A percentile compares a stretch with the other conserved stretches of the same genome.
Conservation (phyloP, 2,888 invertebrate species). For the Polyploca ridens region DNA sequence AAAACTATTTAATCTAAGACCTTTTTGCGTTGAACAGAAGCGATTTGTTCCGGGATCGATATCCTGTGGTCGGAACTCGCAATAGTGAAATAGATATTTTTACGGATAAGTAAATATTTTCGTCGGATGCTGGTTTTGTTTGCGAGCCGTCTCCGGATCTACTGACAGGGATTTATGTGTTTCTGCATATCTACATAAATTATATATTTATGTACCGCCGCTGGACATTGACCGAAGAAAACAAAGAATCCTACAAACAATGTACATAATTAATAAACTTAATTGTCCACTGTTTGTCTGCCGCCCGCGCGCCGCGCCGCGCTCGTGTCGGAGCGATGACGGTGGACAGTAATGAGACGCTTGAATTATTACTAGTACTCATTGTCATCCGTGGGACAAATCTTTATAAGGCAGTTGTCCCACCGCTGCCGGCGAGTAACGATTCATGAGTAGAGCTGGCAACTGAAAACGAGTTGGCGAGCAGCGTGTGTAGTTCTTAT, state of each 20-base stretch:
- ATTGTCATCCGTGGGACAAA: not conserved
- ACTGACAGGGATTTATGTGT: not conserved
- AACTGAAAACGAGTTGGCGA: too few species aligned
- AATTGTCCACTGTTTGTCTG: not conserved
- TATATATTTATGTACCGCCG: too few species aligned
- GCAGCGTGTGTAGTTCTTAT: too few species aligned
- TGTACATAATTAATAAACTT: not conserved
- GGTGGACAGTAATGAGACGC: not conserved
- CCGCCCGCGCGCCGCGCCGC: not conserved
- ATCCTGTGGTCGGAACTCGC: not conserved
- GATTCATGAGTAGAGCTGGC: too few species aligned
- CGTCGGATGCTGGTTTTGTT: not conserved
- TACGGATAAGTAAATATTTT: constrained; percentile 6
- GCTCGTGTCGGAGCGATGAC: too few species aligned
- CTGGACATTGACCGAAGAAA: not conserved
- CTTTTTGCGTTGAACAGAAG: not conserved
- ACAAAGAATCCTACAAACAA: not conserved
- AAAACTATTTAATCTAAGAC: not conserved
- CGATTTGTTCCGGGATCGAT: constrained; percentile 5
- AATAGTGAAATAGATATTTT: not conserved
- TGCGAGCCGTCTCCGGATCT: not conserved
- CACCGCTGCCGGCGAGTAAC: too few species aligned
- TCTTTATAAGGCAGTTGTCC: too few species aligned
- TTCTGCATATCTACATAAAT: not conserved
- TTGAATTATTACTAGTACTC: not conserved